These are phyloP conservation scores for Planococcus citri DNA, from an alignment of 1,140 invertebrate species.

Conservation along the genomic window DNA sequence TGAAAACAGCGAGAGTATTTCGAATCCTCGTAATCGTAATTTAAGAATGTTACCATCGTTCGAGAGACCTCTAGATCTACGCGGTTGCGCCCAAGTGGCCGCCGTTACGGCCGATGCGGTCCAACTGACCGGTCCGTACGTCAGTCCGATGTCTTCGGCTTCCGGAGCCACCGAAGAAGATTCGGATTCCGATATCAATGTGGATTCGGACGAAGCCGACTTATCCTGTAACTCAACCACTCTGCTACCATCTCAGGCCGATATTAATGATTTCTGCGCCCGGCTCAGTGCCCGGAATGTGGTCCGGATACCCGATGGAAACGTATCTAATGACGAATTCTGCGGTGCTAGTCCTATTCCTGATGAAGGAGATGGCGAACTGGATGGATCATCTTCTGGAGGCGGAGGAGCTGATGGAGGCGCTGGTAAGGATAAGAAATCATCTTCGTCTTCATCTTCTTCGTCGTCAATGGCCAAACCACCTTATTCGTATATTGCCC, in stretches of 20 bases:
- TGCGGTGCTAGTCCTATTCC: not conserved
- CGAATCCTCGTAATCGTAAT: not conserved
- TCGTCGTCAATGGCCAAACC: conserved; percentile 54
- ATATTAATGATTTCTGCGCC: conserved; percentile 15
- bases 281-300: conserved; percentile 19
- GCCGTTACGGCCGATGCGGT: conserved; percentile 17
- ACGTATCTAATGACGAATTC: not conserved
- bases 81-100: conserved; percentile 14
- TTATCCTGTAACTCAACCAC: conserved; percentile 15
- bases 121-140: conserved; percentile 15
- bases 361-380: too few species aligned
- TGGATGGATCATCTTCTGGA: not conserved
- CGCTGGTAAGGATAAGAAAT: conserved; percentile 23
- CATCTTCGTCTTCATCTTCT: conserved; percentile 22
- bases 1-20: too few species aligned
- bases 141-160: conserved; percentile 17
- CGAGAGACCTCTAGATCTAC: conserved; percentile 28
- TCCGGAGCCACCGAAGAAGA: conserved; percentile 21
- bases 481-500: conserved; percentile 93
- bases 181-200: conserved; percentile 30
- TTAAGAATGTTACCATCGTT: conserved; percentile 18
- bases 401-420: not conserved
- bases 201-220: conserved; percentile 30
- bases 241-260: conserved; percentile 19
- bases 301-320: too few species aligned